Conservation (phyloP, 2,797 vertebrate genomes). For the Argya squamiceps region DNA sequence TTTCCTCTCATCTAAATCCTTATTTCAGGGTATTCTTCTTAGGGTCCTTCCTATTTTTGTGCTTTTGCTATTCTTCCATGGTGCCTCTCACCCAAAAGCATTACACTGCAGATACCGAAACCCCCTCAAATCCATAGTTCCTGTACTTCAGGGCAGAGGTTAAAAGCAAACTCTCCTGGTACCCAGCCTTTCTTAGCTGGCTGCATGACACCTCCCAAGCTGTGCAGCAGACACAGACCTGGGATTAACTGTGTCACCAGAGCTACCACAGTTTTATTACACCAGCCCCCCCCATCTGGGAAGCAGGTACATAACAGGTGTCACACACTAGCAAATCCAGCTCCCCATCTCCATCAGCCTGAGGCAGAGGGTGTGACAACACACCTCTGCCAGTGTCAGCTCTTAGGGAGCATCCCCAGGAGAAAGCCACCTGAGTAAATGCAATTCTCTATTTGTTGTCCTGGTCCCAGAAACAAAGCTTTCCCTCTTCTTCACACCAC, state of each 20-base stretch:
- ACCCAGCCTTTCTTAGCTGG: background rate
- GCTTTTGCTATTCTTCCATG: background rate
- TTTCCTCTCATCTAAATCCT: background rate
- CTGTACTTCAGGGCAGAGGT: background rate
- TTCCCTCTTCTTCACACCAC: background rate
- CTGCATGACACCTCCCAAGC: background rate
- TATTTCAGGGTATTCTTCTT: background rate
- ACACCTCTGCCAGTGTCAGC: background rate
- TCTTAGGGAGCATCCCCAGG: background rate
- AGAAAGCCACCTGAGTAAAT: background rate
- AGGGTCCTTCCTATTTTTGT: background rate
- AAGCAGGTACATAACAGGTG: background rate
- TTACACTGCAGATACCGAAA: background rate
- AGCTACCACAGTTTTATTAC: background rate
- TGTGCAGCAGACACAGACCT: background rate
- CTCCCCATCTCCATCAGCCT: background rate
- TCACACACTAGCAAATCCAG: background rate
- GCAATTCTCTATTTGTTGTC: background rate
- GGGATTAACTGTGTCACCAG: background rate
- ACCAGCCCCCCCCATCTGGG: rapidly evolving
- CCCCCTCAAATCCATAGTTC: background rate
- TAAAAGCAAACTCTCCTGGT: background rate
- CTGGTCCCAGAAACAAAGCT: background rate
- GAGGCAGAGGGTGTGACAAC: background rate
- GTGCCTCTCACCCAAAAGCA: background rate